Percentiles rank a stretch among this genome's conserved stretches.
Conservation (phyloP, 1,140 invertebrate species). For the Sesamia nonagrioides region DNA sequence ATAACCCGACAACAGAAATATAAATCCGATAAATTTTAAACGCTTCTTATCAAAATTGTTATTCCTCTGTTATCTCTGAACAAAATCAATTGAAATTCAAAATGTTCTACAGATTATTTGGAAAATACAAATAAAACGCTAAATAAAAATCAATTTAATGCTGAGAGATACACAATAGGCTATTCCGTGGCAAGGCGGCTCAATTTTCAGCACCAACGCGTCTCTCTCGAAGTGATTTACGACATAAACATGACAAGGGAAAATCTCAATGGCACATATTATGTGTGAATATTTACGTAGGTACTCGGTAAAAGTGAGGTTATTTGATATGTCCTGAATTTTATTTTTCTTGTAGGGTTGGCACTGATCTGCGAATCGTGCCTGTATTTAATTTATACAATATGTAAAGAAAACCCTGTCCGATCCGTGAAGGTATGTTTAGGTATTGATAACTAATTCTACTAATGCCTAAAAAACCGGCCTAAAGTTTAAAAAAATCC, state of each 20-base stretch:
- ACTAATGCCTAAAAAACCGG: no score
- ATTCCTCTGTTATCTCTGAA: not conserved
- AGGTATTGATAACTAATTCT: no score
- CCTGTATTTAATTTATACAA: no score
- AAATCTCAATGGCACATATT: slow-evolving; percentile 23
- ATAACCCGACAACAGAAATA: no score
- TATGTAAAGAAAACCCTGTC: no score
- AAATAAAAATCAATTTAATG: slow-evolving; percentile 34
- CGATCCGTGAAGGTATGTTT: no score
- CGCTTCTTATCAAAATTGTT: no score
- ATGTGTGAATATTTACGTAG: slow-evolving; percentile 23
- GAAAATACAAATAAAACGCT: not conserved
- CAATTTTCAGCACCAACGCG: slow-evolving; percentile 12
- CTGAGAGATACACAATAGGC: slow-evolving; percentile 6
- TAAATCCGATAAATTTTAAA: no score
- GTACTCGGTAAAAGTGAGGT: slow-evolving; percentile 8
- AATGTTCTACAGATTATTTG: not conserved
- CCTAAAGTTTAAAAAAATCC: no score
- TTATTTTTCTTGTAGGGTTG: not conserved
- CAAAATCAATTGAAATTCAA: not conserved
- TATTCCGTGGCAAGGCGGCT: slow-evolving; percentile 20
- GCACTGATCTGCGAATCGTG: not conserved
- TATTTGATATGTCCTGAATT: not conserved
- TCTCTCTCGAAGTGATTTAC: slow-evolving; percentile 1
- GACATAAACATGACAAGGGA: slow-evolving; percentile 29